Base-by-base conservation (phyloP, 2,888 invertebrate genomes). In the Eudasyphora cyanicolor region DNA sequence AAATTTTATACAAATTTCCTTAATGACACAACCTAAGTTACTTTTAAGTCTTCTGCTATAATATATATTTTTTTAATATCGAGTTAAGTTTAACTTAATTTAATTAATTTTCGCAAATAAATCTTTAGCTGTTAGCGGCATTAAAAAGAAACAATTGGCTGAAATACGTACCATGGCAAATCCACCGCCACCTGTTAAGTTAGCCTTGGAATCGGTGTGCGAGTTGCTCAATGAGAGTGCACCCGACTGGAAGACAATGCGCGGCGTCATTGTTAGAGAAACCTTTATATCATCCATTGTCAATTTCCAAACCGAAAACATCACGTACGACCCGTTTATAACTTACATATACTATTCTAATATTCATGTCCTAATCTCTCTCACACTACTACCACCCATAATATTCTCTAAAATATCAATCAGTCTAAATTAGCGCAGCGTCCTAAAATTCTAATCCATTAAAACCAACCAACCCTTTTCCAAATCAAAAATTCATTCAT, bases 121-220 rank as follows among this genome's bases (percentile, higher is more conserved):
- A 81, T 75, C 57, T 86, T 86, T 92, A 95, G 98, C 98, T 91
- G 98, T 98, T 91, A 97, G 97, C 92, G 96, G 97, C 87, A 98
- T 98, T 94, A 98, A 97, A 95, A 98, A 98, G 93, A 97, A 98
- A 92, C 97, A 98, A 92, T 94, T 98, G 90, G 98, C 98, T 84
- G 98, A 98, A 92, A 96, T 98, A 87, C 95, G 97, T 85, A 97
- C 98, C 32, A 97, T 98, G 97, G 96, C 97, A 85, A 98, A 98
- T 93, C 98, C 98, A 80, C 98, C 98, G 71, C 95, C 96, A 75
- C 95, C 96, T 86, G 98, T 98, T 86, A 98, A 98, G 92, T 94
- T 98, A 94, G 98, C 98, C 86, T 94, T 98, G 89, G 98, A 98
- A 93, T 97, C 98, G 62, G 97, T 98, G 90, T 98, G 98, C 93